These are phyloP conservation scores for Acheta domesticus DNA, from an alignment of 2,888 invertebrate genomes.

Conservation along the genomic window DNA sequence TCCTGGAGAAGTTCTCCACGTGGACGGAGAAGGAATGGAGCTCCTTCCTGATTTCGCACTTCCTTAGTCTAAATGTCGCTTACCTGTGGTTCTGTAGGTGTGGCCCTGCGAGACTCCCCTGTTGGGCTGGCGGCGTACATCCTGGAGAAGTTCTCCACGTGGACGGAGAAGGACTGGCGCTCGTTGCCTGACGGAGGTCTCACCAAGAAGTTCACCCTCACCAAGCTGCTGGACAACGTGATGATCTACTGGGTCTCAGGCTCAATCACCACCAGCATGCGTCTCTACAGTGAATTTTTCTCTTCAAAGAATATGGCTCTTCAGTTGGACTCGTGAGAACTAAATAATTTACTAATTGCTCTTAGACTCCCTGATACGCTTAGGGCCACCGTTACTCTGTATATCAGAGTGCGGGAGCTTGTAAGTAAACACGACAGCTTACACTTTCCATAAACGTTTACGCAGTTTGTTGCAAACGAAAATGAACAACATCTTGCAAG, in stretches of 20 bases:
- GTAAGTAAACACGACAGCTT: no score
- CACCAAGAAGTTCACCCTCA: conserved; percentile 48
- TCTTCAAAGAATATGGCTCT: conserved; percentile 43
- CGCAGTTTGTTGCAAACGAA: no score
- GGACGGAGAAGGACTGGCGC: conserved; percentile 50
- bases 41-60: no score
- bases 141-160: conserved; percentile 80
- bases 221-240: conserved; percentile 67
- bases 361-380: no score
- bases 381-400: no score
- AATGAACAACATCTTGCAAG: no score
- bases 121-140: conserved; percentile 85
- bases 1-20: no score
- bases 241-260: conserved; percentile 79
- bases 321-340: conserved; percentile 49
- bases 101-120: conserved; percentile 70
- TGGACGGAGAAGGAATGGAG: no score
- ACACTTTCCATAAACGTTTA: no score
- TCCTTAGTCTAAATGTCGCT: no score
- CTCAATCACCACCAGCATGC: conserved; percentile 68
- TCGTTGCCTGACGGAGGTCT: conserved; percentile 50
- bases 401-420: no score
- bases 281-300: conserved; percentile 68
- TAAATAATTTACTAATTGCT: no score
- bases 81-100: conserved; percentile 52